Evolutionary conservation across 2,113 vertebrate genomes (phyloP).

Genomic region (Grantiella picta): DNA sequence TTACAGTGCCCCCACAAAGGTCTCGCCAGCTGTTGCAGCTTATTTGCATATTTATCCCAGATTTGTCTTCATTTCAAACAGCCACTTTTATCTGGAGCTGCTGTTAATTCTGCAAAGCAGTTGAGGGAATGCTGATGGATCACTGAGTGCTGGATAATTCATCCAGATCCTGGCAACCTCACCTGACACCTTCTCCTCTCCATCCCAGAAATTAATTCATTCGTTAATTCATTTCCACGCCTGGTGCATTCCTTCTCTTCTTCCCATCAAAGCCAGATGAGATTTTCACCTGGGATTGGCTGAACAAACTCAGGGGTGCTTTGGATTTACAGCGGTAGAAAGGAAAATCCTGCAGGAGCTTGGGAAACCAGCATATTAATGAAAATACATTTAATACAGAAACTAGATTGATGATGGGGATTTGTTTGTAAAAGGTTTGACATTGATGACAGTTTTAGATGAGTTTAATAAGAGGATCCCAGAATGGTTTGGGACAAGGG

Average conservation of each 20-base stretch:
- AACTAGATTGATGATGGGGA: neutral
- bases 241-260: neutral
- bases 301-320: neutral
- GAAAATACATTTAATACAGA: neutral
- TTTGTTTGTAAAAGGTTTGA: neutral
- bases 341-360: neutral
- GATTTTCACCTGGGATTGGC: neutral
- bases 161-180: neutral
- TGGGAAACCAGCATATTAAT: neutral
- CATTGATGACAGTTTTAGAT: neutral
- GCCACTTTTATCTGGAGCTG: neutral
- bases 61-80: neutral
- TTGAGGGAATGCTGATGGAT: neutral
- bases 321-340: neutral
- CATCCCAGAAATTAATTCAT: neutral
- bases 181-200: neutral
- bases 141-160: neutral
- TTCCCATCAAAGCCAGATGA: neutral
- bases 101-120: neutral
- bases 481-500: neutral
- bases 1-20: neutral
- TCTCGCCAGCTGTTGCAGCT: neutral
- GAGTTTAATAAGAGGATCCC: neutral
- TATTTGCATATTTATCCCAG: neutral
- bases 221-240: neutral